Conservation (phyloP, 37 sponge, comb jelly and placozoan genomes). For the Cliona cf. orientalis region DNA sequence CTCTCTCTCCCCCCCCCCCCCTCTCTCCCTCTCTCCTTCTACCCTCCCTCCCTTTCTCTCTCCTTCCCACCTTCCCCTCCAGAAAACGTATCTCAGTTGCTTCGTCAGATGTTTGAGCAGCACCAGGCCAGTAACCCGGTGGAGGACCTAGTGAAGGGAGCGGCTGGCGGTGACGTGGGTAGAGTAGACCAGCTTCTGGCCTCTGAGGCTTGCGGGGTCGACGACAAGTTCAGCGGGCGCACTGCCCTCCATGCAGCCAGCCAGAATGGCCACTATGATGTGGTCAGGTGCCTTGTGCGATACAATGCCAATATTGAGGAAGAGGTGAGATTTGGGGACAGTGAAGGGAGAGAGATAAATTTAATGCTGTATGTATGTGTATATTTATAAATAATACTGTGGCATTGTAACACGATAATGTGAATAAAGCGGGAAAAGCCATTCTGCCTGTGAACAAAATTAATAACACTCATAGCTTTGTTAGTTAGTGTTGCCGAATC, state of each 20-base stretch:
- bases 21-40: background rate
- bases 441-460: too few species aligned
- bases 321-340: too few species aligned
- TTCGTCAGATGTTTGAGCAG: constrained; percentile 74
- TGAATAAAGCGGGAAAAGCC: too few species aligned
- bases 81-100: constrained; percentile 74
- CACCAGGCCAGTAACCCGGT: constrained; percentile 62
- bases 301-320: constrained; percentile 83
- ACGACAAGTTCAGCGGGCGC: constrained; percentile 69
- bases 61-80: background rate
- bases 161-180: constrained; percentile 73
- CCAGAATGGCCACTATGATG: constrained; percentile 86
- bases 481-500: too few species aligned
- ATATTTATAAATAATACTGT: too few species aligned
- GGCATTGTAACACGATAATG: too few species aligned
- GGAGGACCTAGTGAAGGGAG: constrained; percentile 80
- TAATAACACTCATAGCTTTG: too few species aligned
- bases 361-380: too few species aligned
- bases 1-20: background rate
- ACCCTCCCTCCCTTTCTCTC: constrained; percentile 6
- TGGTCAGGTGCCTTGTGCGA: constrained; percentile 69
- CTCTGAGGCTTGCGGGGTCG: constrained; percentile 48
- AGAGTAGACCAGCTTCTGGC: constrained; percentile 28
- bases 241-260: constrained; percentile 84
- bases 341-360: too few species aligned